Conservation (phyloP, 2,797 vertebrate genomes). For the Microtus californicus region DNA sequence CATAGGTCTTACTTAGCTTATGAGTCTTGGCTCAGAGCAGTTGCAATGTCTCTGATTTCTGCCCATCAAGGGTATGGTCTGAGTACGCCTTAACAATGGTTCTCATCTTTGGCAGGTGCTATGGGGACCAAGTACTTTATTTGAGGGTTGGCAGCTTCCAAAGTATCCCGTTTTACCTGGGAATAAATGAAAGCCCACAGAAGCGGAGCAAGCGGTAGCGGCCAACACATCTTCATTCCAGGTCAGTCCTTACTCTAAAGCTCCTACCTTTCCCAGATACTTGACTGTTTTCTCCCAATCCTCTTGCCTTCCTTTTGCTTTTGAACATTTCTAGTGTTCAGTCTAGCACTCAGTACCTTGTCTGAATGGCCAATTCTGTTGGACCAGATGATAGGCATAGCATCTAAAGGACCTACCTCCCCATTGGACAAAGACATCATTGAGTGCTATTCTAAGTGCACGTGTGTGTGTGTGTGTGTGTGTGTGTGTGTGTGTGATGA, state of each 20-base stretch:
- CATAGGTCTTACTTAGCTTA: background rate
- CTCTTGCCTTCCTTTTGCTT: background rate
- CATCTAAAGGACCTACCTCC: background rate
- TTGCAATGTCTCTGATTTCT: background rate
- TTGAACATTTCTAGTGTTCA: background rate
- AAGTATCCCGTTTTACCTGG: background rate
- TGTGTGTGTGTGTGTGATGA: background rate
- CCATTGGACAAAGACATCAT: too few relatives aligned
- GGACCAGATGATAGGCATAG: background rate
- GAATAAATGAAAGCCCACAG: background rate
- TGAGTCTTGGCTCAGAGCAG: background rate
- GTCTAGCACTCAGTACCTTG: background rate
- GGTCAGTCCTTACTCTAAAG: background rate
- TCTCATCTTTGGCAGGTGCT: background rate
- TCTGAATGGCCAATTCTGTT: background rate
- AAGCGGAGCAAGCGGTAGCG: background rate
- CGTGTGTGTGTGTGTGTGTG: too few relatives aligned
- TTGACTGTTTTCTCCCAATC: accelerated
- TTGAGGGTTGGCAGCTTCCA: background rate
- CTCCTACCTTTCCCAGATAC: background rate
- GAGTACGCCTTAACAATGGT: too few relatives aligned
- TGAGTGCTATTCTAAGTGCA: background rate
- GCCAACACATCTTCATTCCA: background rate
- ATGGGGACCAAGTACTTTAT: background rate
- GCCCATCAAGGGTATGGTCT: accelerated